Evolutionary conservation across 2,797 vertebrate species (phyloP).

Genomic region (Dendrocincla tyrannina): DNA sequence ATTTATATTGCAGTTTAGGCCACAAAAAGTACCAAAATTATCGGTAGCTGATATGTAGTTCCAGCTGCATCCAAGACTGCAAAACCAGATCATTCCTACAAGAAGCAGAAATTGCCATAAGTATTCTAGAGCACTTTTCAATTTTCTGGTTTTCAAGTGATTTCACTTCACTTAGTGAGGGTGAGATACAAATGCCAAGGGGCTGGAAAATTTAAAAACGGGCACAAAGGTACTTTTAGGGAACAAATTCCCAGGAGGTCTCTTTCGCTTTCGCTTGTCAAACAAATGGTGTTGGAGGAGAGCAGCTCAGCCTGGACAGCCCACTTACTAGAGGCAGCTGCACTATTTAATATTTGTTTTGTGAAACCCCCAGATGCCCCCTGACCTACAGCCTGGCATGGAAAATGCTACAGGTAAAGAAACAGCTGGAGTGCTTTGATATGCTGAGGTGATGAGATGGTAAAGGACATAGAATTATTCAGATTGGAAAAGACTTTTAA

Average conservation of each 20-base stretch:
- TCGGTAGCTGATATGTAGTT: background rate
- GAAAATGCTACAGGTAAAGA: background rate
- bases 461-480: background rate
- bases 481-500: background rate
- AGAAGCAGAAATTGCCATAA: background rate
- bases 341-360: background rate
- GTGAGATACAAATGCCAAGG: background rate
- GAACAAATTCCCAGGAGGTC: background rate
- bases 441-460: background rate
- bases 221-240: background rate
- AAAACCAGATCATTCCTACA: background rate
- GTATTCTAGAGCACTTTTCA: background rate
- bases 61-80: background rate
- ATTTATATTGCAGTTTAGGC: background rate
- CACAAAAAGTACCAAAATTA: background rate
- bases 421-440: background rate
- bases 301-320: rapidly evolving
- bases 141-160: background rate
- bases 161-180: background rate
- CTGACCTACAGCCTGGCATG: background rate
- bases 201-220: background rate
- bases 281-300: background rate
- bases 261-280: background rate
- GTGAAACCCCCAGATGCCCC: background rate
- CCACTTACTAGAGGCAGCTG: background rate